A percentile compares a stretch with the other conserved stretches of the same genome.
These are phyloP conservation scores for Glyptemys insculpta DNA, from an alignment of 2,797 vertebrate genomes.

Conservation along the genomic window DNA sequence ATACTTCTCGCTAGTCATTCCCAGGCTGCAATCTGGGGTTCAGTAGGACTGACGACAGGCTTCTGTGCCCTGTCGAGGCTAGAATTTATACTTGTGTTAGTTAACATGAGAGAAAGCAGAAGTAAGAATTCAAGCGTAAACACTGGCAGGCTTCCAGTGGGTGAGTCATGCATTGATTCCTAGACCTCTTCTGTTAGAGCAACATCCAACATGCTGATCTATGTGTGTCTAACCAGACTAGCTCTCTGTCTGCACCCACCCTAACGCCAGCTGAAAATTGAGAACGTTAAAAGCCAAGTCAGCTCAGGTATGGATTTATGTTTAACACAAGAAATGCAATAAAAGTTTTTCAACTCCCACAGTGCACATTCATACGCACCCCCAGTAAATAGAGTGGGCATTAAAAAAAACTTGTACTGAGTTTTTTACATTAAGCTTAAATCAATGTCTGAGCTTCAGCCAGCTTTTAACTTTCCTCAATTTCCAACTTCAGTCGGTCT, in stretches of 20 bases:
- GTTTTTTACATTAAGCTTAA: not conserved
- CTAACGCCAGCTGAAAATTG: not conserved
- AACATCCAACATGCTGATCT: not conserved
- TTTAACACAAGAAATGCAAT: not conserved
- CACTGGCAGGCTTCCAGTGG: not conserved
- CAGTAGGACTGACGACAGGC: not conserved
- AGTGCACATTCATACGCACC: not conserved
- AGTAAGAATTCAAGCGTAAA: not conserved
- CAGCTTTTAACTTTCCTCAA: not conserved
- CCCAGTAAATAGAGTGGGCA: conserved; percentile 15
- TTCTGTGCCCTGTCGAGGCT: not conserved
- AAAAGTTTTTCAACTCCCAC: conserved; percentile 52
- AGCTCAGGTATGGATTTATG: not conserved
- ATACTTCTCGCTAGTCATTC: not conserved
- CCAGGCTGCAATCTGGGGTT: not conserved
- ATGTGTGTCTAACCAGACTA: not conserved
- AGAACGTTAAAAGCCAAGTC: conserved; percentile 9
- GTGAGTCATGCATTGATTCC: not conserved
- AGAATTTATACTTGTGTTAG: not conserved
- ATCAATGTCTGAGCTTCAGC: not conserved
- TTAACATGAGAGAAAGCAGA: not conserved
- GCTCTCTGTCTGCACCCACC: not conserved
- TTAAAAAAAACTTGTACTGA: conserved; percentile 29
- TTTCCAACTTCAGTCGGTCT: not conserved
- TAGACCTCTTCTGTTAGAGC: not conserved